Evolutionary conservation across 2,113 vertebrate genomes (phyloP), one percentile per base, ranked within the genome.

Genomic region (Leptobrachium leishanense): DNA sequence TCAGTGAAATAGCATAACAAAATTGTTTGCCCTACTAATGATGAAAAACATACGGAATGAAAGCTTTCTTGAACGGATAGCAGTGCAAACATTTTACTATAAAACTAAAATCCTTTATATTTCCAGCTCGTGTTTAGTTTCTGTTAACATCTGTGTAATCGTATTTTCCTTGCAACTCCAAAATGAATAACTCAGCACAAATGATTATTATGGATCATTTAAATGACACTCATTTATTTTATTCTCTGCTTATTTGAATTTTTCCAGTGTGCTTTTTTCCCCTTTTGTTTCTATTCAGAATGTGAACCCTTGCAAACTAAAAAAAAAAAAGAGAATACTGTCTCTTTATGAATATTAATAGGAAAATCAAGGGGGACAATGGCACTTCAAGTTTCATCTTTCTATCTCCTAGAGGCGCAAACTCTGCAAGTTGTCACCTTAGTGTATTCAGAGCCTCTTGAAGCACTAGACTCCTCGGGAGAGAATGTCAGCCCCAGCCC

Each of bases 401-500:
- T 89, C 88, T 75, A 86, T 95, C 93, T 98, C 95, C 96, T 94
- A 94, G 92, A 95, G 97, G 95, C 95, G 90, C 91, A 94, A 92
- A 94, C 94, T 94, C 95, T 95, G 94, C 90, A 90, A 95, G 94
- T 97, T 97, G 96, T 98, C 96, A 98, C 95, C 95, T 95, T 92
- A 92, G 95, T 96, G 95, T 97, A 95, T 95, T 95, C 93, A 90
- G 90, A 90, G 93, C 90, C 91, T 94, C 94, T 94, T 96, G 96
- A 97, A 96, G 95, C 94, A 96, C 94, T 95, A 93, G 92, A 95
- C 95, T 97, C 95, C 95, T 95, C 94, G 88, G 91, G 94, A 94
- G 96, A 98, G 97, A 98, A 98, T 98, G 98, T 98, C 98, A 98
- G 94, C 92, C 94, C 93, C 93, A 91, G 98, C 98, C 97, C 89